Evolutionary conservation across 2,888 invertebrate species (phyloP), one percentile per base, ranked within the genome.

Genomic region (Cetonia aurata): DNA sequence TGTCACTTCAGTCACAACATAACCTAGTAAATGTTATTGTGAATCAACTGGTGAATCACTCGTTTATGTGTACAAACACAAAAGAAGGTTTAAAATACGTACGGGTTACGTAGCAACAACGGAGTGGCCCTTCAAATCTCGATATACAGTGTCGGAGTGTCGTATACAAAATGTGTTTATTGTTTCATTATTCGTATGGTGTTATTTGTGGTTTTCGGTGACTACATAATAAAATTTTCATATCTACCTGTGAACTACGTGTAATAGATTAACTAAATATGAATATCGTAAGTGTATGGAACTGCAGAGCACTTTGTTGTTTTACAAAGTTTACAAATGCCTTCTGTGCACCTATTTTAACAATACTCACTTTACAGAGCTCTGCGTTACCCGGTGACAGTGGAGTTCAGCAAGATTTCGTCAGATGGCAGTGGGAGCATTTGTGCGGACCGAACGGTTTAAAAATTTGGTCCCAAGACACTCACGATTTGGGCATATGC

Each of bases 401-500:
- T 67, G 57, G 55, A 25, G 19, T 41, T 25, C n/a, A 0, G 25
- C 25, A 52, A 8, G 13, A 31, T 42, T 12, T 48, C 9, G 25
- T 69, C 10, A 25, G 56, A 60, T 73, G 80, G 86, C 79, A 77
- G 60, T 93, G 93, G 93, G 89, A 89, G 72, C 89, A 91, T 72
- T 88, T 94, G 79, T 95, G 95, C 81, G 92, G 93, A 65, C 88
- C 89, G n/a, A 88, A 88, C 31, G 92, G 92, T 33, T 85, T 95
- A 65, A 86, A 86, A 72, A 89, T 93, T 25, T 93, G 94, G 89
- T 88, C 92, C 78, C 86, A 88, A 9, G 84, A 87, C 13, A 87
- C 89, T 42, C 90, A 92, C 80, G 95, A 96, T 85, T 88, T 96
- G 78, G 91, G 94, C 69, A 86, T 91, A 70, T 97, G 96, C 83